Evolutionary conservation across 2,113 vertebrate species (phyloP), one percentile per base, ranked within the genome.

Genomic region (Crotalus helleri): DNA sequence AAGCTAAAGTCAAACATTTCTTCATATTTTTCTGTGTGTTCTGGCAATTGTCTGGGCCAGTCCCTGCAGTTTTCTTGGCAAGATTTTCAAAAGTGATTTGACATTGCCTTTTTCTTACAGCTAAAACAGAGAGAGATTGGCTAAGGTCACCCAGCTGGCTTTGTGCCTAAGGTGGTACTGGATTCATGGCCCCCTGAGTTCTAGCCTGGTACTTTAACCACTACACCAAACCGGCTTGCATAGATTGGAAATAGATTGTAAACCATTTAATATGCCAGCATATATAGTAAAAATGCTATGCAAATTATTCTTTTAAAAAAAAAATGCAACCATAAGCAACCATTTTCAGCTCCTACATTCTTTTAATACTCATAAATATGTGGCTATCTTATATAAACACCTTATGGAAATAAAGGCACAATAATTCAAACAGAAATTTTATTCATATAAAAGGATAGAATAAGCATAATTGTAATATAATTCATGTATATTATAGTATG

Each of bases 381-480:
- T 59, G 69, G n/a, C 74, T 51, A 51, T 90, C 69, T 93, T 61
- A 89, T 54, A 54, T 86, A 86, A 90, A 51, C 74, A 90, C 92
- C 46, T 90, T 90, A 93, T 87, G 57, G 46, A 44, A 87, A 90
- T 64, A n/a, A 90, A 93, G 54, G 46, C 46, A 87, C 61, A 90
- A 64, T 93, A 90, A 90, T 54, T 86, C 90, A 49, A 58, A 88
- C 49, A 58, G 44, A 61, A 44, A 15, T 46, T 33, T 87, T 93
- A 61, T 87, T 61, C 74, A 90, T 61, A 90, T n/a, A 19, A 61
- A 64, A 90, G 46, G 29, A 93, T 8, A 49, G 44, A 93, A 90
- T 64, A 90, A 90, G 13, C 74, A 54, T 93, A 64, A 93, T 90
- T 81, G 88, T 17, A 93, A 90, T 93, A 58, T 64, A 54, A 93